These are phyloP conservation scores for Hyphantria cunea DNA, from an alignment of 1,140 invertebrate genomes.

Conservation along the genomic window DNA sequence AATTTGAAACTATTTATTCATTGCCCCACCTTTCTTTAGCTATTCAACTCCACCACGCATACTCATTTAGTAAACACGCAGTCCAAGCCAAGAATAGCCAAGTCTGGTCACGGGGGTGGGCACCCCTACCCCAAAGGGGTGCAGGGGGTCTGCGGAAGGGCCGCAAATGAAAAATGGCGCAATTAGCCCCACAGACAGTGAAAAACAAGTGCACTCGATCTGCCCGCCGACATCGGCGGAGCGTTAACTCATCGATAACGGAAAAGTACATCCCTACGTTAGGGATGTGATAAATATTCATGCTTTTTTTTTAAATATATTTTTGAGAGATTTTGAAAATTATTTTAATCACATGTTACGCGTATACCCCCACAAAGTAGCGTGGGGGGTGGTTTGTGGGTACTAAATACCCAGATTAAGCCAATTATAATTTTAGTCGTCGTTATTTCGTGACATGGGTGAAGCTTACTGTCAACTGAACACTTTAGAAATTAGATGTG, in stretches of 20 bases:
- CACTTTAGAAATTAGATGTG: too few relatives aligned
- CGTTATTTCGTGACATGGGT: too few relatives aligned
- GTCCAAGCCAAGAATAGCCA: constrained; percentile 41
- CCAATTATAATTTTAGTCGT: too few relatives aligned
- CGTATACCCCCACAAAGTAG: too few relatives aligned
- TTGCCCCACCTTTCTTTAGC: background rate
- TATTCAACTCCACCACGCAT: constrained; percentile 13
- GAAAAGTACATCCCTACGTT: constrained; percentile 19
- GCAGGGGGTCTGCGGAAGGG: constrained; percentile 36
- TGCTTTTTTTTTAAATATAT: too few relatives aligned
- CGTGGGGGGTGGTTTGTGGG: too few relatives aligned
- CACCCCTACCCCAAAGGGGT: constrained; percentile 2
- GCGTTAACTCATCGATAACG: constrained; percentile 41
- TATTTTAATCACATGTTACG: too few relatives aligned
- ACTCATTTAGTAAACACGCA: constrained; percentile 30
- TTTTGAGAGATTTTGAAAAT: too few relatives aligned
- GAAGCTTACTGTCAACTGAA: too few relatives aligned
- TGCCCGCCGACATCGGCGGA: constrained; percentile 39
- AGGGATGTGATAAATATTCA: constrained; percentile 2
- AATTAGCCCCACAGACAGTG: constrained; percentile 75
- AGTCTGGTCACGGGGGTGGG: constrained; percentile 31
- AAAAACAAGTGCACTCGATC: constrained; percentile 76
- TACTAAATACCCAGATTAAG: too few relatives aligned
- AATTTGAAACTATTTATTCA: constrained; percentile 2
- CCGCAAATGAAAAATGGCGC: constrained; percentile 70